phyloP scores from a whole-genome alignment of 1,140 invertebrate genomes.

The Anoplolepis gracilipes region DNA sequence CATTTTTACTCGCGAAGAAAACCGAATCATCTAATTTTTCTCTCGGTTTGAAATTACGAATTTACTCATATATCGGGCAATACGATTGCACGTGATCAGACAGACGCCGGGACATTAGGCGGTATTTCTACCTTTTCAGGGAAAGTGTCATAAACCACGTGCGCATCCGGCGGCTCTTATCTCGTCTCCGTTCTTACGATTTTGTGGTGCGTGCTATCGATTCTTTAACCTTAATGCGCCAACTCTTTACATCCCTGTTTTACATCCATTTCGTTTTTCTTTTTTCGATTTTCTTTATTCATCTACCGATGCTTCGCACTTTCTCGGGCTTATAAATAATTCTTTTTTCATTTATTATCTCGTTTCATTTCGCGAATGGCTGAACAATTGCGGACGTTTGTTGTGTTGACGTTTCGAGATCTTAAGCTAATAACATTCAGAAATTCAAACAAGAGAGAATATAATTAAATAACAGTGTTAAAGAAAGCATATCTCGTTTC shows the following conservation, averaged over 20 bases:
- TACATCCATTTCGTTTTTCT: not conserved
- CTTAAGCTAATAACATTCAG: slow-evolving; percentile 1
- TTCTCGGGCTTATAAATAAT: slow-evolving; percentile 41
- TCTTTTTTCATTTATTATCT: slow-evolving; percentile 1
- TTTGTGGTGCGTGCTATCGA: slow-evolving; percentile 66
- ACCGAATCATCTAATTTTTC: not conserved
- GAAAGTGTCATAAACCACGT: slow-evolving; percentile 72
- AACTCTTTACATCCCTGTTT: slow-evolving; percentile 66
- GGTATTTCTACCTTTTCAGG: slow-evolving; percentile 51
- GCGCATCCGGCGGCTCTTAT: slow-evolving; percentile 67
- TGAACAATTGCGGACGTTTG: not conserved
- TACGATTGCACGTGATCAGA: slow-evolving; percentile 14
- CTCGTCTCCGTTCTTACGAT: slow-evolving; percentile 48
- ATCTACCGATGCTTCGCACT: not conserved
- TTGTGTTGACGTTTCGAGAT: not conserved
- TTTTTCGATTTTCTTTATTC: slow-evolving; percentile 11
- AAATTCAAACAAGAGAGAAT: not conserved
- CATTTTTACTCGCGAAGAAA: not conserved
- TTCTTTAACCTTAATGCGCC: slow-evolving; percentile 74
- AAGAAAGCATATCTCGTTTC: not conserved
- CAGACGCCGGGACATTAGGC: slow-evolving; percentile 57
- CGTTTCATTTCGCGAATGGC: slow-evolving; percentile 2
- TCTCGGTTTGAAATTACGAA: not conserved
- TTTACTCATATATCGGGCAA: slow-evolving; percentile 4
- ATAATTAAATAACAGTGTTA: not conserved